Conservation (phyloP, 1,140 invertebrate genomes). For the Linepithema humile region DNA sequence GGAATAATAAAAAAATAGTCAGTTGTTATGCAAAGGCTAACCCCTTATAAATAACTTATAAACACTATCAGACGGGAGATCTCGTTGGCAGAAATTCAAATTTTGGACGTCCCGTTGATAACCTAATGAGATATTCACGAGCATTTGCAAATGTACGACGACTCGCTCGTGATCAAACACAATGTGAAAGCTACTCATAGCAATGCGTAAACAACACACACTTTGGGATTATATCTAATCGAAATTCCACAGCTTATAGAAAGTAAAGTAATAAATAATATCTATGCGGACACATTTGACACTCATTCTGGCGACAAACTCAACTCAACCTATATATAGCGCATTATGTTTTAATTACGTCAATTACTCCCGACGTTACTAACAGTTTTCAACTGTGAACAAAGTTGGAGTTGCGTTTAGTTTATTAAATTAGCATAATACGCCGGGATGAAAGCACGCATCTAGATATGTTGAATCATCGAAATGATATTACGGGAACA, state of each 20-base stretch:
- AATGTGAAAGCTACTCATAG: background rate
- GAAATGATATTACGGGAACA: background rate
- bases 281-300: background rate
- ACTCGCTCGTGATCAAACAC: background rate
- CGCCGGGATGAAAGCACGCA: background rate
- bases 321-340: background rate
- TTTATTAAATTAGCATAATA: constrained; percentile 35
- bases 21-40: background rate
- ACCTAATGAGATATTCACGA: constrained; percentile 26
- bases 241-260: background rate
- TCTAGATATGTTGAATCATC: background rate
- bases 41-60: constrained; percentile 27
- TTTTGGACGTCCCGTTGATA: constrained; percentile 43
- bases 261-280: background rate
- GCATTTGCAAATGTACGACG: background rate
- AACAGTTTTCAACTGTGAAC: constrained; percentile 1
- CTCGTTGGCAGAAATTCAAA: constrained; percentile 35
- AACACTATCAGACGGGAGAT: constrained; percentile 21
- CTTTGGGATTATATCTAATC: background rate
- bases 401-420: background rate
- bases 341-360: constrained; percentile 34
- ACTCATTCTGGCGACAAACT: background rate
- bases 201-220: background rate
- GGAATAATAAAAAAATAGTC: constrained; percentile 4
- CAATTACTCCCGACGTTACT: background rate